Conservation (phyloP, 2,797 vertebrate species). For the Sebastes oblongus region DNA sequence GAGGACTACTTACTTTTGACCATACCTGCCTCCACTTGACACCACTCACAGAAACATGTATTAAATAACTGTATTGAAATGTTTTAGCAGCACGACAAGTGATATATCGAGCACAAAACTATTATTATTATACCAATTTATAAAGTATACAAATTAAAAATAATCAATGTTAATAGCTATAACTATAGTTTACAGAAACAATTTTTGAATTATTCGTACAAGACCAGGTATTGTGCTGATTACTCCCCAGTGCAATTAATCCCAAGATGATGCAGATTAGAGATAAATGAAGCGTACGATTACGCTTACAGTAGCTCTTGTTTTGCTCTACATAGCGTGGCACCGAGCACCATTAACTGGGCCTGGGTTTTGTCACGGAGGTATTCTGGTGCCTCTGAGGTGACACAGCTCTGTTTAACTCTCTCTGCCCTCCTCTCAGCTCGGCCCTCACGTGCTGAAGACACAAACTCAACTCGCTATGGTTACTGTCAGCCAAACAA, state of each 20-base stretch:
- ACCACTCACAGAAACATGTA: not conserved
- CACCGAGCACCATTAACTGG: slow-evolving; percentile 2
- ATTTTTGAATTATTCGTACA: not conserved
- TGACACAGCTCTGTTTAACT: slow-evolving; percentile 53
- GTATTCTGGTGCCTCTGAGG: slow-evolving; percentile 55
- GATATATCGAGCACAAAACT: not conserved
- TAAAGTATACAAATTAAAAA: not conserved
- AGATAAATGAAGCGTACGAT: slow-evolving; percentile 8
- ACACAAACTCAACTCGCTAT: slow-evolving; percentile 65
- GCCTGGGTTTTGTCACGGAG: slow-evolving; percentile 57
- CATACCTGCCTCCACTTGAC: not conserved
- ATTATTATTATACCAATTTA: not conserved
- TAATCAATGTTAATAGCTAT: not conserved
- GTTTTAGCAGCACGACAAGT: not conserved
- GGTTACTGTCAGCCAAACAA: slow-evolving; percentile 77
- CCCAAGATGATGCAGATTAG: not conserved
- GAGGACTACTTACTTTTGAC: not conserved
- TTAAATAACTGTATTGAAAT: not conserved
- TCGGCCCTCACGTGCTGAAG: slow-evolving; percentile 59
- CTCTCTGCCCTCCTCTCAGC: slow-evolving; percentile 48
- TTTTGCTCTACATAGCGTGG: slow-evolving; percentile 29
- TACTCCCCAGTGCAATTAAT: not conserved
- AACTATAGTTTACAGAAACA: not conserved
- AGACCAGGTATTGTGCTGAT: not conserved
- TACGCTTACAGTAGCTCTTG: slow-evolving; percentile 16